phyloP scores from a whole-genome alignment of 2,888 invertebrate genomes.

The Anodontia alba region DNA sequence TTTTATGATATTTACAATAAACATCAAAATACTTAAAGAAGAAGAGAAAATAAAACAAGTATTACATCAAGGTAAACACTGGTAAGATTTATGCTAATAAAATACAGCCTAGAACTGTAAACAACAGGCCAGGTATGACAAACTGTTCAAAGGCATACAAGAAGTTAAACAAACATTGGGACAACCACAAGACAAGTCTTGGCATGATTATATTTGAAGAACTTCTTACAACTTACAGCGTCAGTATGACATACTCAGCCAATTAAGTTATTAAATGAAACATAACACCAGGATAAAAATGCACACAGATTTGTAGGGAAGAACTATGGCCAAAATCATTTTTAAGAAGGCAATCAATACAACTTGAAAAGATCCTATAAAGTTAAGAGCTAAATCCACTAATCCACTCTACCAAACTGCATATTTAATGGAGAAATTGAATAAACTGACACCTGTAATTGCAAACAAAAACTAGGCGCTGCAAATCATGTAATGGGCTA shows the following conservation, averaged over 20 bases:
- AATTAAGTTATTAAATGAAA: background rate
- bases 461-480: background rate
- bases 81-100: background rate
- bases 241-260: background rate
- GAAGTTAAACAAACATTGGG: background rate
- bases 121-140: background rate
- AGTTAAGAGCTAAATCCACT: background rate
- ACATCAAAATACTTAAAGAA: background rate
- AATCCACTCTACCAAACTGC: background rate
- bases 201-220: background rate
- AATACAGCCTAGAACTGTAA: background rate
- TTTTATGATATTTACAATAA: background rate
- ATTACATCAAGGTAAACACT: background rate
- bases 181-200: background rate
- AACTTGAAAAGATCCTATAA: background rate
- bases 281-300: background rate
- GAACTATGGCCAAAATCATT: background rate
- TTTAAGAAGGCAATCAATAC: background rate
- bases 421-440: background rate
- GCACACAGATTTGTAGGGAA: background rate
- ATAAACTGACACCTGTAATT: background rate
- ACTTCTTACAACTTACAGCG: background rate
- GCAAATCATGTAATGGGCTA: too few relatives aligned
- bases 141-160: background rate
- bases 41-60: background rate